Conservation (phyloP, 1,140 invertebrate genomes). For the Subanguina moxae region DNA sequence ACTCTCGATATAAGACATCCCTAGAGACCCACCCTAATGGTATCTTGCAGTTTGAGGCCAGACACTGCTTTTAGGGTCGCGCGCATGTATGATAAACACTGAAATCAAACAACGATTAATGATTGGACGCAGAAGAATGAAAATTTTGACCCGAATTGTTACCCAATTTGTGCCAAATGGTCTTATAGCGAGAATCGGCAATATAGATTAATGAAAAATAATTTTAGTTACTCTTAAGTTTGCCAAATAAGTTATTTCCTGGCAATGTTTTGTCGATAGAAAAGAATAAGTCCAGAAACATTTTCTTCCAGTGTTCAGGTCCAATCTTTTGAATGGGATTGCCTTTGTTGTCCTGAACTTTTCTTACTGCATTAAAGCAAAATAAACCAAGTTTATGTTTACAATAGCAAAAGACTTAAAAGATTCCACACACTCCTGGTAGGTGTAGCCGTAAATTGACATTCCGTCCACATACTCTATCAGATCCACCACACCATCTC, state of each 20-base stretch:
- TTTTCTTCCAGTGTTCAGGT: conserved; percentile 37
- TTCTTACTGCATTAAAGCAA: not conserved
- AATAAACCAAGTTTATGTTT: not conserved
- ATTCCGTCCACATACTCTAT: conserved; percentile 54
- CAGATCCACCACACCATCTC: conserved; percentile 48
- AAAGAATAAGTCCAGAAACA: conserved; percentile 49
- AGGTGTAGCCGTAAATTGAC: conserved; percentile 41
- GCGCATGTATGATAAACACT: no score
- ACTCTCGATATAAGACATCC: no score
- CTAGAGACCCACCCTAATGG: no score
- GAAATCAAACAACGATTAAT: no score
- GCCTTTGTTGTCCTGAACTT: conserved; percentile 40
- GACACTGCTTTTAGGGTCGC: no score
- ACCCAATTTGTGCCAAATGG: no score
- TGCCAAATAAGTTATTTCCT: conserved; percentile 53
- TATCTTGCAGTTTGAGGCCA: no score
- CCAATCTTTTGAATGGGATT: conserved; percentile 26
- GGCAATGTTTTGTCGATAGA: conserved; percentile 34
- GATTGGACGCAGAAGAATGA: no score
- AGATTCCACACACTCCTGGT: conserved; percentile 27
- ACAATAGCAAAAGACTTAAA: conserved; percentile 19
- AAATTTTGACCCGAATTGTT: no score
- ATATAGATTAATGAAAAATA: no score
- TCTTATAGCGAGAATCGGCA: no score
- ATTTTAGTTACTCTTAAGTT: not conserved